Conservation (phyloP, 2,888 invertebrate species). For the Leptinotarsa rubiginosa region DNA sequence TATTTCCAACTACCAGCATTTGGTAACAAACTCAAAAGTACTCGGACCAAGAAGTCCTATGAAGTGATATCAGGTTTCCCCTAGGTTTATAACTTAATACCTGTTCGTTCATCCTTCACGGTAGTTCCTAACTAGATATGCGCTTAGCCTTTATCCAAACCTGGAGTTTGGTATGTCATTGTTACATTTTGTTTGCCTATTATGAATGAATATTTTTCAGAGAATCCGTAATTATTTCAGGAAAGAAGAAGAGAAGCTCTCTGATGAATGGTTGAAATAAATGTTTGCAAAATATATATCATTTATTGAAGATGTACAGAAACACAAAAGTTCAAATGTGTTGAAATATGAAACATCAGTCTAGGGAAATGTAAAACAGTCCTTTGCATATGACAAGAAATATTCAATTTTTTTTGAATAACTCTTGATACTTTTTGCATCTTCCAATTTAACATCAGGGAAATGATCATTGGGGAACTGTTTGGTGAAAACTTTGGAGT, state of each 20-base stretch:
- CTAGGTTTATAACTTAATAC: too few relatives aligned
- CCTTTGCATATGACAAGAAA: constrained; percentile 75
- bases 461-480: constrained; percentile 71
- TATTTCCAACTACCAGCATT: too few relatives aligned
- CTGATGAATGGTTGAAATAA: background rate
- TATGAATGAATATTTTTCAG: background rate
- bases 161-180: too few relatives aligned
- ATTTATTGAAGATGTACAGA: constrained; percentile 5
- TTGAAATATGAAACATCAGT: background rate
- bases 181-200: too few relatives aligned
- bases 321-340: background rate
- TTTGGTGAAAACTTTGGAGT: constrained; percentile 65
- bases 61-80: too few relatives aligned
- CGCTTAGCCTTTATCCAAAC: too few relatives aligned
- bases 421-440: constrained; percentile 69
- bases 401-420: constrained; percentile 78
- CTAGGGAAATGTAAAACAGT: constrained; percentile 40
- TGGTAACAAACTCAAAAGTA: too few relatives aligned
- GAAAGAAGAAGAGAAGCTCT: background rate
- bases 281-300: background rate
- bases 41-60: too few relatives aligned
- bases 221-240: background rate
- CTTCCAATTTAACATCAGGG: constrained; percentile 68
- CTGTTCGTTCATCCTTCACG: too few relatives aligned
- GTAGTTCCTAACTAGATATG: too few relatives aligned